phyloP scores from a whole-genome alignment of 92 coral and sea anemone genomes.

The Paramuricea clavata region DNA sequence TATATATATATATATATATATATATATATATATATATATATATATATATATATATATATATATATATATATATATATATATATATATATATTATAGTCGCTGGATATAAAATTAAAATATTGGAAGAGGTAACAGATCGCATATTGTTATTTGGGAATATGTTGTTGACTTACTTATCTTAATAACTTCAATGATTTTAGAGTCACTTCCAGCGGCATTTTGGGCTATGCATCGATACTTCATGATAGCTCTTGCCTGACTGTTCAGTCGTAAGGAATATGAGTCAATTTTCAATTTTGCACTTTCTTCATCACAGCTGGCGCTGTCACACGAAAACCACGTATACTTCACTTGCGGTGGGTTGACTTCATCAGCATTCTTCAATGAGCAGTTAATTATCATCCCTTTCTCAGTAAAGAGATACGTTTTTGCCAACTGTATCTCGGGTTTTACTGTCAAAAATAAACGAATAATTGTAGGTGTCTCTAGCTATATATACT shows the following conservation, averaged over 20 bases:
- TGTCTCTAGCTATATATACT: too few relatives aligned
- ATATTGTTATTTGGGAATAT: too few relatives aligned
- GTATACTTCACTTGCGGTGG: background rate
- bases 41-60: too few relatives aligned
- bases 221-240: conserved; percentile 9
- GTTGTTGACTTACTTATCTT: too few relatives aligned
- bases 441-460: background rate
- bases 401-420: background rate
- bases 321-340: background rate
- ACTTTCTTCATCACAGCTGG: background rate
- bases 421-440: background rate
- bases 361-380: background rate
- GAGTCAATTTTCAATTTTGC: background rate
- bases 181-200: background rate
- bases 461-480: too few relatives aligned
- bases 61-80: too few relatives aligned
- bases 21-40: too few relatives aligned
- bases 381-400: background rate
- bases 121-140: too few relatives aligned
- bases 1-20: too few relatives aligned
- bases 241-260: background rate
- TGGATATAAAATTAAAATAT: too few relatives aligned
- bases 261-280: background rate
- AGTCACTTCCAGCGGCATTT: background rate
- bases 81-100: too few relatives aligned